Base-by-base conservation (phyloP, 2,888 invertebrate genomes). In the Cryptocephalus primarius region DNA sequence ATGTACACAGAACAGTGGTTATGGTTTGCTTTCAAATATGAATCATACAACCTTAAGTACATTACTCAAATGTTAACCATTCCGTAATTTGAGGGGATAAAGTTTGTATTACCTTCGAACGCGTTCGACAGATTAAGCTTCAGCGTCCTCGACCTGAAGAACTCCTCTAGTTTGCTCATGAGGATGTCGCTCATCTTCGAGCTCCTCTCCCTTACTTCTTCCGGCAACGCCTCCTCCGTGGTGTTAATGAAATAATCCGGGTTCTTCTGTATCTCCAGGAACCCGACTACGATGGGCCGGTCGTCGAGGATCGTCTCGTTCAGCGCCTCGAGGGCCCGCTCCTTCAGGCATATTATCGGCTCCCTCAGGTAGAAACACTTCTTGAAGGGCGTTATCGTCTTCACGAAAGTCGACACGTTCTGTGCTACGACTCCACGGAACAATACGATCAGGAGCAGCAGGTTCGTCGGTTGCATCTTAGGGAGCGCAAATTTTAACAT, bases 121-220 rank as follows among this genome's bases (percentile, higher is more conserved):
- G 65, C 57, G 14, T 64, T 61, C 8, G 63, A 61, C 33, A 72
- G 54, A 48, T 65, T 70, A 38, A 74, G 59, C 49, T 69, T 71
- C 11, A 75, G 52, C 3, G 67, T 63, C 48, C 73, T 64, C 0
- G 73, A 72, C 46, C 68, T 66, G 33, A 72, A 62, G 47, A 70
- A 70, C 42, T 71, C 65, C 33, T 68, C 64, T 4, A 73, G 52
- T 56, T 69, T 72, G n/a, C 67, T 61, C 45, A 64, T 57, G 9
- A 73, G 46, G 33, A 68, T 54, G 42, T 66, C 65, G 48, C 64
- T 68, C 0, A 80, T 63, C 52, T 72, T 70, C 51, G 73, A 71
- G 39, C 76, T 65, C 48, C 79, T 67, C 36, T 74, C 73, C 42
- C 72, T 66, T 0, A 75, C 62, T 57, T 78, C 78, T n/a, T 70